These are phyloP conservation scores for Scarus forsteni DNA, from an alignment of 2,797 vertebrate species.

Conservation along the genomic window DNA sequence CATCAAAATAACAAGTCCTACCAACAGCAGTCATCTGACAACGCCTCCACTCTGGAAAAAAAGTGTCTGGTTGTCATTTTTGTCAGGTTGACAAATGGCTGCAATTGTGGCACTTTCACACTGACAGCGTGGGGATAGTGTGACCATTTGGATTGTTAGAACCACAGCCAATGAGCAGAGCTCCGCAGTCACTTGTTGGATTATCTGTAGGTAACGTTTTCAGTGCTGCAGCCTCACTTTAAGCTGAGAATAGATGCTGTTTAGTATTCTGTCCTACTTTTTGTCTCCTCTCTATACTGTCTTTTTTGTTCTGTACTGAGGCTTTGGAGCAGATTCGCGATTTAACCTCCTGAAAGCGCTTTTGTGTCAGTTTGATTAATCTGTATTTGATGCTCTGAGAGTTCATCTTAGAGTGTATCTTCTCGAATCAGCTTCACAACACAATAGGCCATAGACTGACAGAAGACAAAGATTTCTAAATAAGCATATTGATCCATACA, in stretches of 20 bases:
- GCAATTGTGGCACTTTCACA: conserved; percentile 29
- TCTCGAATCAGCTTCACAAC: conserved; percentile 13
- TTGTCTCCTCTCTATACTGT: conserved; percentile 35
- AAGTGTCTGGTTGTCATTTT: conserved; percentile 38
- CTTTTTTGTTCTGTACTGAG: conserved; percentile 26
- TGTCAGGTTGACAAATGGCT: conserved; percentile 50
- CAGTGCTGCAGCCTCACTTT: conserved; percentile 26
- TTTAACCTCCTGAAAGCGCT: conserved; percentile 38
- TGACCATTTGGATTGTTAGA: conserved; percentile 15
- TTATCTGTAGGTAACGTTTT: conserved; percentile 27
- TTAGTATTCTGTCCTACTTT: conserved; percentile 64
- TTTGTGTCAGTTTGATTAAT: conserved; percentile 46
- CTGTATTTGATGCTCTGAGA: conserved; percentile 17
- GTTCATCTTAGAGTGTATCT: conserved; percentile 2
- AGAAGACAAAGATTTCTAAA: not conserved
- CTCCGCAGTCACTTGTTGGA: conserved; percentile 18
- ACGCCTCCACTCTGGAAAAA: conserved; percentile 11
- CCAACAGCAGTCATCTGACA: conserved; percentile 21
- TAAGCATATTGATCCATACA: no score
- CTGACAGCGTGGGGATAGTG: not conserved
- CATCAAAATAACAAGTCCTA: conserved; percentile 24
- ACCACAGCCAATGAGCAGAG: conserved; percentile 8
- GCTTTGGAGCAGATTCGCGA: conserved; percentile 7
- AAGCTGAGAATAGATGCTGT: conserved; percentile 24
- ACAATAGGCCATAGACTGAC: conserved; percentile 12